Percentiles rank a stretch among this genome's conserved stretches.
Conservation (phyloP, 2,797 vertebrate species). For the Pyrocephalus nanus region DNA sequence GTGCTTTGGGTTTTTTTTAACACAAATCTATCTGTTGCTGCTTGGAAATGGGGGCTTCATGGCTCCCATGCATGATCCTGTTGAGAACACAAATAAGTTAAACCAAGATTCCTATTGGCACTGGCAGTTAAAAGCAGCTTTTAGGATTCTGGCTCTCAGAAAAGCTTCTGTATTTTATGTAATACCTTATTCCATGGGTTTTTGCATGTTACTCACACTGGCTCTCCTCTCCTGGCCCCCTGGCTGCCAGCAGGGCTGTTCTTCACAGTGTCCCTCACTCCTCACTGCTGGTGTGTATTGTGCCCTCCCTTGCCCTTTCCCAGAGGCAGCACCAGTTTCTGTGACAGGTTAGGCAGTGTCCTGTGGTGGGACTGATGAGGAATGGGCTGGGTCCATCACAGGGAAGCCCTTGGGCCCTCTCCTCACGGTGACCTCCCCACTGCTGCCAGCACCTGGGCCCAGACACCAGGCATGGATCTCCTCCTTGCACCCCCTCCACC, state of each 20-base stretch:
- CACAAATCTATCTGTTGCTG: not conserved
- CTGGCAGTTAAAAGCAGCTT: not conserved
- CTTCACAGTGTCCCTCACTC: accelerated
- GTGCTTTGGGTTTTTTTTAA: not conserved
- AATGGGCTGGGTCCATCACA: not conserved
- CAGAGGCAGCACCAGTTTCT: not conserved
- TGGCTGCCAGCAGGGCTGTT: not conserved
- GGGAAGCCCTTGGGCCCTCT: too few species aligned
- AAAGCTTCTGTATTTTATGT: not conserved
- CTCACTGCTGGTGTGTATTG: accelerated
- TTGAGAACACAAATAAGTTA: not conserved
- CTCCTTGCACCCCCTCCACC: accelerated
- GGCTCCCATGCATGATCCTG: not conserved
- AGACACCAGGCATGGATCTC: accelerated
- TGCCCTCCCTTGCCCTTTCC: accelerated
- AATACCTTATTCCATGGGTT: not conserved
- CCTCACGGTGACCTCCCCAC: accelerated
- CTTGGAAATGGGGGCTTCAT: not conserved
- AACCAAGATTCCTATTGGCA: not conserved
- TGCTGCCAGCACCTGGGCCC: not conserved
- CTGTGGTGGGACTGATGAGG: not conserved
- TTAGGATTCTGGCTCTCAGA: not conserved
- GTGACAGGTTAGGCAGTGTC: too few species aligned
- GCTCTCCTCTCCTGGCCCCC: accelerated
- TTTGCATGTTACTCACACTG: not conserved